Base-by-base conservation (phyloP, 2,113 vertebrate species). In the Vireo altiloquus region DNA sequence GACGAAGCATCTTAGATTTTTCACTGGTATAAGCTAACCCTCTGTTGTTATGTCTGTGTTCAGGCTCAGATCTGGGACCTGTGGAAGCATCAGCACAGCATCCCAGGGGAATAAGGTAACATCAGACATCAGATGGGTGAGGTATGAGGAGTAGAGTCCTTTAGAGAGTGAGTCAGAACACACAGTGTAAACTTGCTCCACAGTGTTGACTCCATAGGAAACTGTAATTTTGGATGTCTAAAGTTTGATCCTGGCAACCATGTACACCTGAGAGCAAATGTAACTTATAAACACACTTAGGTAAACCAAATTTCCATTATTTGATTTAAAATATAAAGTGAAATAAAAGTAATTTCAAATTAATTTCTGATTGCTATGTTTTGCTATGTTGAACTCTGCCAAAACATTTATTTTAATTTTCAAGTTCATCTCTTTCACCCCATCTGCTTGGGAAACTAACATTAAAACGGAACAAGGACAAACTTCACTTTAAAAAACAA, bases 401-500 rank as follows among this genome's bases (percentile, higher is more conserved):
- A 74, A 77, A 82, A 11, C 0, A 9, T 65, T 49, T 49, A 28
- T 25, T 75, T 91, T 59, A 1, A 33, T 72, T 69, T 88, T 88
- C 39, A 76, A n/a, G 10, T 76, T 79, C 22, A 57, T 77, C 27
- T 75, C 95, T 90, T 77, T 75, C 39, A 81, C 7, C 7, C 61
- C 37, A 69, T 79, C 33, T 85, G 15, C 60, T 40, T 60, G 49
- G 39, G 44, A 90, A 92, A 69, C 18, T 59, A 86, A 33, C 52
- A 86, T n/a, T 40, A 66, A 66, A 85, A 70, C 1, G 1, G 46
- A 37, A 64, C 47, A 82, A 63, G 56, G 82, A 87, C 80, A 97
- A 90, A 94, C 89, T 94, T 97, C 24, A 95, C 97, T 90, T 97
- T 92, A 79, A 93, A 97, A 98, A 94, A 74, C 66, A 95, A 97